Percentiles rank a stretch among this genome's conserved stretches.
These are phyloP conservation scores for Halictus rubicundus DNA, from an alignment of 1,140 invertebrate genomes.

Conservation along the genomic window DNA sequence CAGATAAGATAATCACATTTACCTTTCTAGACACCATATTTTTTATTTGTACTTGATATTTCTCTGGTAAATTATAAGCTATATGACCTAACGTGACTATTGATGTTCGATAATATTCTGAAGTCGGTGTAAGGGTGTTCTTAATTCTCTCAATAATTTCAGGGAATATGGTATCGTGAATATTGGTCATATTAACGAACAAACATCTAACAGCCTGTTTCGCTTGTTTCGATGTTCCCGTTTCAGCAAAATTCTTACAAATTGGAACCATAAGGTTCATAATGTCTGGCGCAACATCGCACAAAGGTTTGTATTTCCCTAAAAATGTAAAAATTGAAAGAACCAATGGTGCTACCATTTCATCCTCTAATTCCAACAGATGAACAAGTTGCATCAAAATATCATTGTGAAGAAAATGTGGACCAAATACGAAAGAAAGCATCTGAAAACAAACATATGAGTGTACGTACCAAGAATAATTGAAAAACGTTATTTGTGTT, in stretches of 20 bases:
- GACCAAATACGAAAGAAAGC: constrained; percentile 94
- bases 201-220: constrained; percentile 97
- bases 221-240: constrained; percentile 95
- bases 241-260: constrained; percentile 92
- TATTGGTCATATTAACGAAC: constrained; percentile 90
- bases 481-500: not conserved
- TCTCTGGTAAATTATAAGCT: constrained; percentile 93
- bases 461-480: constrained; percentile 14
- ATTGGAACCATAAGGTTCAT: constrained; percentile 89
- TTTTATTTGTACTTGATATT: constrained; percentile 94
- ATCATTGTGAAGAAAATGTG: constrained; percentile 93
- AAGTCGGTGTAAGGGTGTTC: constrained; percentile 88
- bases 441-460: constrained; percentile 78
- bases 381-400: constrained; percentile 90
- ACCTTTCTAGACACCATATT: constrained; percentile 96
- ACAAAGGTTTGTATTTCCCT: constrained; percentile 91
- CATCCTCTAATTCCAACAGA: constrained; percentile 90
- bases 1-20: constrained; percentile 48
- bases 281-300: constrained; percentile 86
- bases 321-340: constrained; percentile 92
- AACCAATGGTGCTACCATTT: constrained; percentile 90
- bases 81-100: constrained; percentile 97
- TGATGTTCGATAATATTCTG: constrained; percentile 93
- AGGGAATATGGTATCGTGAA: constrained; percentile 90
- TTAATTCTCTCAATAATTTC: constrained; percentile 93